phyloP scores from a whole-genome alignment of 2,797 vertebrate genomes.

The Hydrophis major region DNA sequence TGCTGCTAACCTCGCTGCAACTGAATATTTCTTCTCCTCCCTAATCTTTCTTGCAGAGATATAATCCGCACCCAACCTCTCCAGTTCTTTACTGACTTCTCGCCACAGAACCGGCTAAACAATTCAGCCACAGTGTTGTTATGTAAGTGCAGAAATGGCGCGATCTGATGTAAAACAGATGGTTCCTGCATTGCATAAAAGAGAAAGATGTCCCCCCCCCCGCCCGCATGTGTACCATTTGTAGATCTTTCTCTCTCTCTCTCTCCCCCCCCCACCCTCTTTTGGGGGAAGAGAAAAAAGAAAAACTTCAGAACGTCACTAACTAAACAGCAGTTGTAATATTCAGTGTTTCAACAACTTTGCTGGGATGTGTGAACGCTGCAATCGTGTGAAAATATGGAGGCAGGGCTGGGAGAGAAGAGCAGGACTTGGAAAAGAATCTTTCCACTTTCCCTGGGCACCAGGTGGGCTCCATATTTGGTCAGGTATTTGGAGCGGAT shows the following conservation, averaged over 20 bases:
- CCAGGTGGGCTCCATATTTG: not conserved
- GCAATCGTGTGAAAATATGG: not conserved
- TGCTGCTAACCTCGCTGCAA: not conserved
- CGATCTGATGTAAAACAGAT: constrained; percentile 17
- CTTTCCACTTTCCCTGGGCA: not conserved
- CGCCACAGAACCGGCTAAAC: not conserved
- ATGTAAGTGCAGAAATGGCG: constrained; percentile 22
- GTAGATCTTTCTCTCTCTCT: not conserved
- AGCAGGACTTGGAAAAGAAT: not conserved
- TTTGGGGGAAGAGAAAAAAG: not conserved
- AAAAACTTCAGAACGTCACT: not conserved
- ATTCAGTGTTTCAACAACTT: constrained; percentile 5
- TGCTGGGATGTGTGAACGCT: not conserved
- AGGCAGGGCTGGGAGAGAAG: not conserved
- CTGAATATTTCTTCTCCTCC: not conserved
- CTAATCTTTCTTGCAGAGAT: constrained; percentile 14
- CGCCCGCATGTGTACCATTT: not conserved
- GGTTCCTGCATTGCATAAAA: constrained; percentile 20
- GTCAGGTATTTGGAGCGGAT: not conserved
- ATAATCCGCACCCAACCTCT: not conserved
- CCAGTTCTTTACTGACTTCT: not conserved
- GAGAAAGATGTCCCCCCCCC: not conserved
- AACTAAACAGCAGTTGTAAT: not conserved
- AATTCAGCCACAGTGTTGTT: constrained; percentile 21
- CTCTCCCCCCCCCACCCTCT: not conserved